Percentiles rank a stretch among this genome's conserved stretches.
Conservation (phyloP, 2,113 vertebrate genomes). For the Peucedramus taeniatus region DNA sequence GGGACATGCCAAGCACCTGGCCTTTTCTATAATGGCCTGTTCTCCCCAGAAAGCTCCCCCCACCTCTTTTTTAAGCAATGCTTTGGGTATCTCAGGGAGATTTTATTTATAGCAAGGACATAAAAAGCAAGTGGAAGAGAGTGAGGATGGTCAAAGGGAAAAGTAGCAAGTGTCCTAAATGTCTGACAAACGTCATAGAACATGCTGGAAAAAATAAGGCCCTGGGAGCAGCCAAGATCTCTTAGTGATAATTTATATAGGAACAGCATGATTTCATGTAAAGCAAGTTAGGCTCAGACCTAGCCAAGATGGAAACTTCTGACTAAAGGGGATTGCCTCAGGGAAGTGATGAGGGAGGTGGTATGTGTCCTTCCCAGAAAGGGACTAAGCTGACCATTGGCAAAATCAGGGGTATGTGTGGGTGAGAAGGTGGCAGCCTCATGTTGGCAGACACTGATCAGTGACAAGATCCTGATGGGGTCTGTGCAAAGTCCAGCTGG, state of each 20-base stretch:
- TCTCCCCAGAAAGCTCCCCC: constrained; percentile 19
- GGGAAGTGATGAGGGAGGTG: background rate
- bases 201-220: background rate
- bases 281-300: background rate
- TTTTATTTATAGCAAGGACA: constrained; percentile 50
- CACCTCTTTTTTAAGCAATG: constrained; percentile 40
- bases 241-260: background rate
- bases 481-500: background rate
- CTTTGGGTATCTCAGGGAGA: constrained; percentile 3
- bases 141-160: constrained; percentile 12
- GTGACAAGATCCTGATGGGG: background rate
- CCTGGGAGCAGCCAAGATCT: background rate
- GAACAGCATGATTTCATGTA: background rate
- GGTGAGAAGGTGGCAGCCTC: background rate
- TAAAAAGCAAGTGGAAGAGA: constrained; percentile 3
- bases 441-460: background rate
- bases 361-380: background rate
- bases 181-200: background rate
- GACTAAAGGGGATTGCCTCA: background rate
- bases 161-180: background rate
- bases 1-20: constrained; percentile 74
- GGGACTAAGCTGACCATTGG: background rate
- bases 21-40: constrained; percentile 65
- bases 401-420: background rate
- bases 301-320: background rate